Conservation (phyloP, 1,140 invertebrate species). For the Manduca sexta region DNA sequence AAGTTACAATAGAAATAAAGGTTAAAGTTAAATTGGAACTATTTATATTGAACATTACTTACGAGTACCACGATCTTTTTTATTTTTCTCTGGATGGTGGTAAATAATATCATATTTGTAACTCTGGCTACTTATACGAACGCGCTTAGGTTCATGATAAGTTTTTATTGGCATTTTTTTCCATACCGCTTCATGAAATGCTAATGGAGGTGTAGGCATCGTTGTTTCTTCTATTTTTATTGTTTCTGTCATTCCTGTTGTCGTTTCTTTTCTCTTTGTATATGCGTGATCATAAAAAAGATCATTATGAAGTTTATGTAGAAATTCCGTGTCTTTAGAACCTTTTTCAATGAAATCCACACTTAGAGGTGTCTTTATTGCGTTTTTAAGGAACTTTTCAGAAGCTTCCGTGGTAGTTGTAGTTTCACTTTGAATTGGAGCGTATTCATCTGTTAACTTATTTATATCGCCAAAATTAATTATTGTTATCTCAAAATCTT, state of each 20-base stretch:
- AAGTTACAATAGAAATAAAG: no score
- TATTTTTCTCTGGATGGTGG: constrained; percentile 9
- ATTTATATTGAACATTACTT: no score
- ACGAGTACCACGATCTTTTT: not conserved
- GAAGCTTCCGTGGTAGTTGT: not conserved
- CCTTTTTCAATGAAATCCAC: not conserved
- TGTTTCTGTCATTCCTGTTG: no score
- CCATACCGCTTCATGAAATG: not conserved
- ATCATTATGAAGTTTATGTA: constrained; percentile 8
- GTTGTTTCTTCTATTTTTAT: no score
- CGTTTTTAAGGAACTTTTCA: not conserved
- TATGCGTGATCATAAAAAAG: constrained; percentile 1
- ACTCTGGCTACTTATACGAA: constrained; percentile 29
- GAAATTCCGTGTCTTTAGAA: not conserved
- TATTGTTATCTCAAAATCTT: constrained; percentile 14
- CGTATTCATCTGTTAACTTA: not conserved
- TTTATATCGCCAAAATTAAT: constrained; percentile 14
- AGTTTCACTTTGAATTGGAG: no score
- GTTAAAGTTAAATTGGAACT: no score
- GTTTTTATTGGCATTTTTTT: not conserved
- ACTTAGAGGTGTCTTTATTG: no score
- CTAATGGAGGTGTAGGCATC: no score
- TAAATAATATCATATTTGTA: constrained; percentile 35
- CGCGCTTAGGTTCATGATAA: constrained; percentile 15
- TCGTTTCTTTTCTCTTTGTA: constrained; percentile 1